Conservation (phyloP, 2,888 invertebrate species). For the Hoplodrina ambigua region DNA sequence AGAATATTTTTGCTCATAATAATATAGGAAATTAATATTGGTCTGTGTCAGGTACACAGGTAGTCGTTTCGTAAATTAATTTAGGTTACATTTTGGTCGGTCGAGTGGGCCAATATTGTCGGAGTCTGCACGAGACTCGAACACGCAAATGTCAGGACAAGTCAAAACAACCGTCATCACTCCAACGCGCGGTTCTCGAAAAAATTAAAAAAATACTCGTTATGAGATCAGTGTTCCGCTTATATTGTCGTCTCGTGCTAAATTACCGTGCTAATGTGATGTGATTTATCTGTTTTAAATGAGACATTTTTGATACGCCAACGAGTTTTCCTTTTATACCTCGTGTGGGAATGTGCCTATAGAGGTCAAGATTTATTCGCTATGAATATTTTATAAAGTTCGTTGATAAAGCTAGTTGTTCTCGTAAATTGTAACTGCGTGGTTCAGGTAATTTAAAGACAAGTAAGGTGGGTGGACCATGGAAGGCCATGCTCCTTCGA, state of each 20-base stretch:
- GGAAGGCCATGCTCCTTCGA: too few relatives aligned
- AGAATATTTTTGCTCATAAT: too few relatives aligned
- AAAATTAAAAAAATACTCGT: conserved; percentile 66
- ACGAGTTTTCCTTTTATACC: conserved; percentile 28
- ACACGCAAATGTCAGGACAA: conserved; percentile 84
- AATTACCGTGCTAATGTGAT: conserved; percentile 79
- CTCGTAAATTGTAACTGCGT: background rate
- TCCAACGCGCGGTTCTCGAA: conserved; percentile 69
- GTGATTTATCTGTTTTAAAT: conserved; percentile 72
- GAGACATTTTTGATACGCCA: conserved; percentile 54
- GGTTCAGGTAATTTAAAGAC: conserved; percentile 8
- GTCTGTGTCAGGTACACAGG: conserved; percentile 46
- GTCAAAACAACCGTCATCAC: conserved; percentile 90
- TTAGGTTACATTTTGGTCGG: conserved; percentile 67
- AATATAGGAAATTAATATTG: background rate
- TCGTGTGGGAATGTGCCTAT: conserved; percentile 19
- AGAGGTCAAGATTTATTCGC: conserved; percentile 7
- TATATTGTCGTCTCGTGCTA: conserved; percentile 74
- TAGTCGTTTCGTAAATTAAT: conserved; percentile 61
- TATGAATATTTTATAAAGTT: conserved; percentile 2
- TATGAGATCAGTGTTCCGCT: conserved; percentile 67
- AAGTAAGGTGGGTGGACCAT: too few relatives aligned
- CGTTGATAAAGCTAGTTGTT: background rate
- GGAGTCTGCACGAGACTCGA: conserved; percentile 59
- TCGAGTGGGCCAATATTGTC: conserved; percentile 61